These are phyloP conservation scores for Buathra laborator DNA, from an alignment of 2,888 invertebrate species.

Conservation along the genomic window DNA sequence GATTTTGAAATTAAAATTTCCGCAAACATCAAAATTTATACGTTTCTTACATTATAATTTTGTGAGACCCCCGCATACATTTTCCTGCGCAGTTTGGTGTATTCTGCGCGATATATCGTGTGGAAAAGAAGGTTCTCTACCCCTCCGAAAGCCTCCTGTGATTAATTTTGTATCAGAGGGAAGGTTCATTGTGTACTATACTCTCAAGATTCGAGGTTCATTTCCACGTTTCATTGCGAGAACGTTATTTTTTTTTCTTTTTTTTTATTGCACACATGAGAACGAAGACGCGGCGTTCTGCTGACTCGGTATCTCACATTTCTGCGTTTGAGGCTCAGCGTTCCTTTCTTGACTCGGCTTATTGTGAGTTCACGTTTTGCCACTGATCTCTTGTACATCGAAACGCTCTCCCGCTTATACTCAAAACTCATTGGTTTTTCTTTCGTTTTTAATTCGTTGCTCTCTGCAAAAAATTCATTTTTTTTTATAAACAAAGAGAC, in stretches of 20 bases:
- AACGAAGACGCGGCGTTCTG: slow-evolving; percentile 27
- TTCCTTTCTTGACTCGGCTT: slow-evolving; percentile 21
- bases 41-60: too few species aligned
- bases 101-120: too few species aligned
- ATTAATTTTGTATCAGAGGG: slow-evolving; percentile 43
- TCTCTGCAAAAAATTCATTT: slow-evolving; percentile 70
- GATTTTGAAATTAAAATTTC: too few species aligned
- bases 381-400: slow-evolving; percentile 24
- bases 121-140: too few species aligned
- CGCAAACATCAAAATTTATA: too few species aligned
- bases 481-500: background rate
- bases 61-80: too few species aligned
- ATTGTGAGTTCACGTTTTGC: slow-evolving; percentile 15
- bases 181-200: background rate
- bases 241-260: slow-evolving; percentile 38
- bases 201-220: slow-evolving; percentile 33
- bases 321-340: slow-evolving; percentile 70
- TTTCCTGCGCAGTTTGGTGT: too few species aligned
- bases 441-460: slow-evolving; percentile 76
- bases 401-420: slow-evolving; percentile 29
- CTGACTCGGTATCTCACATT: slow-evolving; percentile 51
- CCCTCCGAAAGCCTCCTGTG: slow-evolving; percentile 27
- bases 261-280: slow-evolving; percentile 33
- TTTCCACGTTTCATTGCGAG: slow-evolving; percentile 46
- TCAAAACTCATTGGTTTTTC: slow-evolving; percentile 67